These are phyloP conservation scores for Catharus ustulatus DNA, from an alignment of 2,797 vertebrate genomes.

Conservation along the genomic window DNA sequence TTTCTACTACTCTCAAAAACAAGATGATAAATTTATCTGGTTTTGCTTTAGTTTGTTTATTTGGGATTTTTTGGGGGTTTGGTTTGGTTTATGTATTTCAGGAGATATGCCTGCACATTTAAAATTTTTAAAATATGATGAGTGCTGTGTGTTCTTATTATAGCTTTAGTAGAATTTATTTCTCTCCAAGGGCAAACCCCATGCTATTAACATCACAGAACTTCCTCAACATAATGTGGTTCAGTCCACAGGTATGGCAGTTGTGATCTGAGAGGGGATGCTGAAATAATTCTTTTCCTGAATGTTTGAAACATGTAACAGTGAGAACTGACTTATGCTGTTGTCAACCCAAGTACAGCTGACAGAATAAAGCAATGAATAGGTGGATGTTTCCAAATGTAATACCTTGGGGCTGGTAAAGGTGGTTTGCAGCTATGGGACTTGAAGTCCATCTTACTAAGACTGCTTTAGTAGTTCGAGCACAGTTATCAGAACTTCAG, in stretches of 20 bases:
- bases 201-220: background rate
- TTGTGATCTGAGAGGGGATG: background rate
- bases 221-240: background rate
- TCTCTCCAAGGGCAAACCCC: background rate
- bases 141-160: background rate
- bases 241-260: background rate
- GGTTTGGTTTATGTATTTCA: background rate
- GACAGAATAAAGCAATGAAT: background rate
- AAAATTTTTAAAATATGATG: background rate
- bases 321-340: background rate
- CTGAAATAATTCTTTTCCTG: background rate
- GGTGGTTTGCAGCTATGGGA: background rate
- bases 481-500: background rate
- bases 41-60: background rate
- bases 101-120: background rate
- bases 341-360: background rate
- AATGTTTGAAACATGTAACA: background rate
- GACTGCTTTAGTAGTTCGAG: background rate
- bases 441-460: background rate
- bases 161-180: background rate
- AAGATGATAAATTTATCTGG: background rate
- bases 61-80: accelerated
- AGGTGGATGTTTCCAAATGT: background rate
- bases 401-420: background rate
- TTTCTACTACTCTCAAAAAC: background rate